Base-by-base conservation (phyloP, 2,888 invertebrate species). In the Agrotis exclamationis region DNA sequence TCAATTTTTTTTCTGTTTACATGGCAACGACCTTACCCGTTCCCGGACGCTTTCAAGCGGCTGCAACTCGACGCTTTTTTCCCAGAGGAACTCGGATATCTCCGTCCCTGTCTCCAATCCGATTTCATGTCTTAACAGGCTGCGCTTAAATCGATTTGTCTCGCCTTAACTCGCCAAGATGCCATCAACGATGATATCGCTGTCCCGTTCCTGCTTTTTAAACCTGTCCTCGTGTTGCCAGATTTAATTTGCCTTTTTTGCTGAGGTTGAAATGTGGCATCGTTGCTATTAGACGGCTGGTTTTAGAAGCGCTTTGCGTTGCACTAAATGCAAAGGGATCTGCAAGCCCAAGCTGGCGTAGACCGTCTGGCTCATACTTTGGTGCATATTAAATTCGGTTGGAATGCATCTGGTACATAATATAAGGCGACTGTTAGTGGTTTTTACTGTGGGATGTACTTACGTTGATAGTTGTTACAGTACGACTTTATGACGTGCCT, bases 11-110 rank as follows among this genome's bases (percentile, higher is more conserved):
- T 91, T 88, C 81, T 89, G 88, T 92, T 92, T 90, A 90, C 90
- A 90, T 87, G 94, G 89, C 94, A 95, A 93, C 92, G 93, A 94
- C 93, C 94, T 94, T 88, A 88, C 87, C 82, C 84, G 87, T 84
- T 87, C 87, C 88, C 84, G 87, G 84, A 76, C 78, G 80, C 80
- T 74, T 70, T 77, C 76, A 83, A 81, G 70, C 84, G 80, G 80
- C 75, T 82, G 70, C 82, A 83, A 78, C 69, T 83, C 83, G 68
- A 89, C 89, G 86, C 88, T 87, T 86, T 92, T 89, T 86, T 88
- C 90, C 90, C 85, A 63, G 70, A 87, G 87, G 86, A 86, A 79
- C 79, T 72, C 72, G 63, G 64, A 84, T 92, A 88, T 78, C 78
- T 85, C 87, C 80, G 84, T 94, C 94, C 90, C 91, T 82, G 83